A percentile compares a stretch with the other conserved stretches of the same genome.
These are phyloP conservation scores for Stenoptilia bipunctidactyla DNA, from an alignment of 2,888 invertebrate genomes.

Conservation along the genomic window DNA sequence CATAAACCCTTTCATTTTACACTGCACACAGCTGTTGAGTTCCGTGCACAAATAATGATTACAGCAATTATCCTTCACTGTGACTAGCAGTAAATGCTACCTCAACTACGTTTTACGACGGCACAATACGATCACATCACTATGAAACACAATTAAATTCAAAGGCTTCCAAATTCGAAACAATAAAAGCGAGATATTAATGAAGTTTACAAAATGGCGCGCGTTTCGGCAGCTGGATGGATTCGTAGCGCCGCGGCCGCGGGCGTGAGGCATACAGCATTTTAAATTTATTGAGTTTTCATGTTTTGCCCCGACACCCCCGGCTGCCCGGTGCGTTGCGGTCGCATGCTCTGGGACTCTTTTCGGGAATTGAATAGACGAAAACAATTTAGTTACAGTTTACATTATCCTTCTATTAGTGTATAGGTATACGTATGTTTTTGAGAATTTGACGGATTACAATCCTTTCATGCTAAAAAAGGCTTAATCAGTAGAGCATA, in stretches of 20 bases:
- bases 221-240: constrained; percentile 26
- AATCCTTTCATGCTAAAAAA: no score
- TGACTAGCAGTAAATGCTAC: not conserved
- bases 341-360: no score
- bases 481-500: no score
- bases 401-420: no score
- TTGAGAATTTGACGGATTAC: no score
- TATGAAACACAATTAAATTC: constrained; percentile 2
- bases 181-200: constrained; percentile 9
- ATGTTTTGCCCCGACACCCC: constrained; percentile 25
- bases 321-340: not conserved
- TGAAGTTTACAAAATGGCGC: constrained; percentile 9
- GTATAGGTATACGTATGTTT: no score
- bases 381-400: no score
- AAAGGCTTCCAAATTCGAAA: constrained; percentile 3
- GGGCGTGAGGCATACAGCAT: constrained; percentile 29
- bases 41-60: no score
- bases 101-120: not conserved
- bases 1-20: no score
- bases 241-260: constrained; percentile 21
- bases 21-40: no score
- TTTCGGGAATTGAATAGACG: no score
- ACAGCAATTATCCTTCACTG: no score
- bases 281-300: constrained; percentile 56
- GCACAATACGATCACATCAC: not conserved